Conservation (phyloP, 2,888 invertebrate species). For the Lacanobia oleracea region DNA sequence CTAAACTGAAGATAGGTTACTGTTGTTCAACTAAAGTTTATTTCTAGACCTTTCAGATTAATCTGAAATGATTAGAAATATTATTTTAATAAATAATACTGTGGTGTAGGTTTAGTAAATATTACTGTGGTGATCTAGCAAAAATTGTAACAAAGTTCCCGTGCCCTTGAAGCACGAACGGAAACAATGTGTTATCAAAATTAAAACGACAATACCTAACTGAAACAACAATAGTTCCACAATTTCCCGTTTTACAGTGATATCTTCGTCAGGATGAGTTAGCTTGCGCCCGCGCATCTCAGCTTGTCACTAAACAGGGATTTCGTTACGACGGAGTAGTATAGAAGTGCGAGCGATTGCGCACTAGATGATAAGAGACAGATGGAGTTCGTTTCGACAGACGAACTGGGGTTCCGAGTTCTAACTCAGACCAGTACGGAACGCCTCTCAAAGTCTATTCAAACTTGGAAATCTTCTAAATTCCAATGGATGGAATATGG, state of each 20-base stretch:
- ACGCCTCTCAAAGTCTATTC: too few species aligned
- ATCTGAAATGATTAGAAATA: neutral
- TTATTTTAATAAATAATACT: too few species aligned
- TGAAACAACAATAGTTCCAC: constrained; percentile 5
- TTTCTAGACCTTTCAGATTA: too few species aligned
- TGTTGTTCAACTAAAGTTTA: neutral
- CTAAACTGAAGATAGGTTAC: neutral
- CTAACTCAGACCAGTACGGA: too few species aligned
- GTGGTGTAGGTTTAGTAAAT: too few species aligned
- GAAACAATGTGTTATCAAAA: constrained; percentile 17
- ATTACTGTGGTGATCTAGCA: neutral
- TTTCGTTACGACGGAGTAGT: neutral
- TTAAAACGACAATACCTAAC: constrained; percentile 10
- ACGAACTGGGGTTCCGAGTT: too few species aligned
- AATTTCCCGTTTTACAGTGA: neutral
- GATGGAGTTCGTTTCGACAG: too few species aligned
- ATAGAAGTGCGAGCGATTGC: neutral
- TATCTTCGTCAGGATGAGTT: constrained; percentile 19
- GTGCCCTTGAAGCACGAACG: constrained; percentile 15
- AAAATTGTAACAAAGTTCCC: neutral
- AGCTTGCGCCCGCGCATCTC: constrained; percentile 25
- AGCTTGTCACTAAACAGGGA: neutral
- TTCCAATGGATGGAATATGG: too few species aligned
- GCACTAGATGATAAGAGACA: too few species aligned
- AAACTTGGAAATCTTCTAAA: too few species aligned